A percentile compares a stretch with the other conserved stretches of the same genome.
phyloP scores from a whole-genome alignment of 1,140 invertebrate species.

The Cotesia typhae region DNA sequence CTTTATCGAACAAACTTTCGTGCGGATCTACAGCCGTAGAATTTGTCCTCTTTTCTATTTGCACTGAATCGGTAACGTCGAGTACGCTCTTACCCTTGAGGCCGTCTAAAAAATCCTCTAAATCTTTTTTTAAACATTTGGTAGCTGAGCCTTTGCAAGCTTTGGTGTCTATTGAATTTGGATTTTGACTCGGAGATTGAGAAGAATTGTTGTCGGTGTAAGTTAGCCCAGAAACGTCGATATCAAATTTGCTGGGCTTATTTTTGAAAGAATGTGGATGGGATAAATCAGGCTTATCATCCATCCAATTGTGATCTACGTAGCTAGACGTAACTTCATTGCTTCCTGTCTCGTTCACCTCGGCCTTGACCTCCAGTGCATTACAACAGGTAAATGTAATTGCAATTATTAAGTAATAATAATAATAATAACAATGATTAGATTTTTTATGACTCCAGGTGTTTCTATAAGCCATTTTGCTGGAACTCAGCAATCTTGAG shows the following conservation, averaged over 20 bases:
- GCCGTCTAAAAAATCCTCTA: slow-evolving; percentile 46
- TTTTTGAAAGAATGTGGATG: slow-evolving; percentile 47
- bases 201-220: slow-evolving; percentile 42
- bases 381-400: slow-evolving; percentile 41
- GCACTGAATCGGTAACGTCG: slow-evolving; percentile 56
- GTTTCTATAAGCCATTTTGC: too few species aligned
- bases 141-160: slow-evolving; percentile 33
- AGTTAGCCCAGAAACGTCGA: slow-evolving; percentile 48
- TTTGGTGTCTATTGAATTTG: slow-evolving; percentile 9
- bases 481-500: too few species aligned
- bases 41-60: slow-evolving; percentile 47
- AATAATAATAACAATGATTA: not conserved
- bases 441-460: not conserved
- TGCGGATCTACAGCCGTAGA: slow-evolving; percentile 24
- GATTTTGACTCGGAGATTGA: slow-evolving; percentile 41
- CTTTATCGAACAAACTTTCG: slow-evolving; percentile 51
- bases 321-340: slow-evolving; percentile 27
- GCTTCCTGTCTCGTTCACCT: slow-evolving; percentile 45
- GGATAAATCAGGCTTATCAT: not conserved
- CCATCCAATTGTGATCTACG: not conserved
- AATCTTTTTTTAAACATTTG: slow-evolving; percentile 42
- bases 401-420: slow-evolving; percentile 32
- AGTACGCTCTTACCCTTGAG: slow-evolving; percentile 46
- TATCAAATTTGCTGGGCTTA: slow-evolving; percentile 59
- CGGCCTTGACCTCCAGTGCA: slow-evolving; percentile 46